Percentiles rank a stretch among this genome's conserved stretches.
Conservation (phyloP, 1,140 invertebrate genomes). For the Drosophila carrolli region DNA sequence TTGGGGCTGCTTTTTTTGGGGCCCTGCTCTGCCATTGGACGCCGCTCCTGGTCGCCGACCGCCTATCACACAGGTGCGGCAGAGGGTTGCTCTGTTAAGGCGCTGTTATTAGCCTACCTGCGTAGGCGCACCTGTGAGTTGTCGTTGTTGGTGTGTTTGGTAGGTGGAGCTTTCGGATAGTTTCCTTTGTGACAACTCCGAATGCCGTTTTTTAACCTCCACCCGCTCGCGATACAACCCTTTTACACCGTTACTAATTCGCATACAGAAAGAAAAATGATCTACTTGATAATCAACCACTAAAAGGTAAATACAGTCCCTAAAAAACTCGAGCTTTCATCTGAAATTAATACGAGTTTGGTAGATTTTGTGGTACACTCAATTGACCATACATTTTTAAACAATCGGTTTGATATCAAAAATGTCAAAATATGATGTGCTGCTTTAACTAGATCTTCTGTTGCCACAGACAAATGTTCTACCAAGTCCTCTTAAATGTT, state of each 20-base stretch:
- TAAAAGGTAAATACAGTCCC: too few relatives aligned
- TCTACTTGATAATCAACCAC: too few relatives aligned
- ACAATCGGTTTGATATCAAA: too few relatives aligned
- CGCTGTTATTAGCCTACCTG: conserved; percentile 30
- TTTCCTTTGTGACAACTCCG: conserved; percentile 3
- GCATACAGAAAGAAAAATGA: conserved; percentile 1
- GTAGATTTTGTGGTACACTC: too few relatives aligned
- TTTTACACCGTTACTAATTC: conserved; percentile 25
- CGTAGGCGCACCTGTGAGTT: conserved; percentile 51
- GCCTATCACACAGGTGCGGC: conserved; percentile 77
- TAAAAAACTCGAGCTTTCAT: too few relatives aligned
- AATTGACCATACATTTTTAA: too few relatives aligned
- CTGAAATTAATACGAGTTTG: too few relatives aligned
- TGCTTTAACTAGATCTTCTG: not conserved
- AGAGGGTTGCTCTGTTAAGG: conserved; percentile 42
- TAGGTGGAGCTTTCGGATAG: conserved; percentile 41
- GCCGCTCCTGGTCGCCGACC: conserved; percentile 47
- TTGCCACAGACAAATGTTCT: too few relatives aligned
- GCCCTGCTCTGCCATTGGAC: conserved; percentile 65
- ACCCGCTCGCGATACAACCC: conserved; percentile 2
- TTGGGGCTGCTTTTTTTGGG: conserved; percentile 43
- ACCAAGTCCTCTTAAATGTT: not conserved
- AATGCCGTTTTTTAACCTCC: not conserved
- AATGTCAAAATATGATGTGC: too few relatives aligned
- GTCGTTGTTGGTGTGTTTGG: not conserved